Base-by-base conservation (phyloP, 2,113 vertebrate species). In the Grantiella picta region DNA sequence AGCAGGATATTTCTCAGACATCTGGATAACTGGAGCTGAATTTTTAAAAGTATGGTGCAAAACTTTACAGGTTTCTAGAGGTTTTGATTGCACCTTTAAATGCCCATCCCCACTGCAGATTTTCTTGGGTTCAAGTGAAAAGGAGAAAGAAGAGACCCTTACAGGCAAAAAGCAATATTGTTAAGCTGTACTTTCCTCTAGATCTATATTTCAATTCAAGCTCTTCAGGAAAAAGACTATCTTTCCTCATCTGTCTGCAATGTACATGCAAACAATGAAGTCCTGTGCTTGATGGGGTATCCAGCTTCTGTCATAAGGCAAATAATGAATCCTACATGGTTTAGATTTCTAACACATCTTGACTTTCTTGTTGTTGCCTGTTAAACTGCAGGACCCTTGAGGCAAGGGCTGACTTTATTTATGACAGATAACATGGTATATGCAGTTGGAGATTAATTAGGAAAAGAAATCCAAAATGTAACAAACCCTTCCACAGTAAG, bases 351-450 rank as follows among this genome's bases (percentile, higher is more conserved):
- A 69, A 80, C 29, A 42, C 50, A 90, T 54, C 44, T 65, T 24
- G 36, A 29, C 42, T 90, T 82, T 52, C 65, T 86, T 80, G 6
- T 31, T 89, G 33, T 72, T 90, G 42, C 8, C 23, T 92, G 91
- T 90, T 94, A 86, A 82, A 78, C 68, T 81, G 33, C 47, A 85
- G 54, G 35, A 79, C 31, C 21, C 59, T 90, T 63, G 82, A 86
- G 71, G 82, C 52, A 92, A 78, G 35, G 49, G 14, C n/a, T 91
- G 76, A 70, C 79, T 95, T 90, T 88, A 90, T 90, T 94, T 89
- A 54, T 90, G 79, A 88, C 25, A 70, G 24, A 89, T 83, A 94
- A 83, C 40, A 56, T 70, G 59, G 75, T 73, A 35, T n/a, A 36
- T 72, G 17, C 33, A 80, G 50, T 59, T 85, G 64, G 35, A 86